These are phyloP conservation scores for Discoglossus pictus DNA, from an alignment of 2,797 vertebrate species.

Conservation along the genomic window DNA sequence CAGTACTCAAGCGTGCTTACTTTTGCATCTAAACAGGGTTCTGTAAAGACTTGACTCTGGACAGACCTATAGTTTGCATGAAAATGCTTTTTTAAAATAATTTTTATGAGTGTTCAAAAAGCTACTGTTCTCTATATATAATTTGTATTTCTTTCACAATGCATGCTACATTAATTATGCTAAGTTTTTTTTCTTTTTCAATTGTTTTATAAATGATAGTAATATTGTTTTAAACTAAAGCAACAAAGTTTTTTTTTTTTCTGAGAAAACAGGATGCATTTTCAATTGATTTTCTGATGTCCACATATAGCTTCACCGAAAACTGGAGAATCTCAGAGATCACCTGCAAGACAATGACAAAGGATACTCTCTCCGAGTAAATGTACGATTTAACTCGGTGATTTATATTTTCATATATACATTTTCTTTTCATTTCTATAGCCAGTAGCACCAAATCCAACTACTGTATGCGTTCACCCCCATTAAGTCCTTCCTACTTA, in stretches of 20 bases:
- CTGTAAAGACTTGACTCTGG: too few relatives aligned
- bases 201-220: conserved; percentile 65
- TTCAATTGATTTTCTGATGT: conserved; percentile 76
- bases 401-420: conserved; percentile 60
- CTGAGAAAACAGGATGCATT: conserved; percentile 68
- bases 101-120: too few relatives aligned
- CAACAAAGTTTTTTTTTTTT: conserved; percentile 54
- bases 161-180: conserved; percentile 44
- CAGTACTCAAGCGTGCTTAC: too few relatives aligned
- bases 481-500: conserved; percentile 54
- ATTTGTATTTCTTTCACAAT: conserved; percentile 8
- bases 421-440: conserved; percentile 55
- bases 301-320: conserved; percentile 74
- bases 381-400: conserved; percentile 70
- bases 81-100: too few relatives aligned
- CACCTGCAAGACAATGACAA: conserved; percentile 73
- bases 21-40: too few relatives aligned
- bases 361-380: conserved; percentile 74
- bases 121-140: too few relatives aligned
- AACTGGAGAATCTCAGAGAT: conserved; percentile 76
- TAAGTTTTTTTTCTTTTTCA: conserved; percentile 57
- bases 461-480: conserved; percentile 65
- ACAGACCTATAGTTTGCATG: too few relatives aligned
- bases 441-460: conserved; percentile 63
- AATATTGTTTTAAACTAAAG: conserved; percentile 65